Conservation (phyloP, 2,113 vertebrate genomes). For the Anseranas semipalmata region DNA sequence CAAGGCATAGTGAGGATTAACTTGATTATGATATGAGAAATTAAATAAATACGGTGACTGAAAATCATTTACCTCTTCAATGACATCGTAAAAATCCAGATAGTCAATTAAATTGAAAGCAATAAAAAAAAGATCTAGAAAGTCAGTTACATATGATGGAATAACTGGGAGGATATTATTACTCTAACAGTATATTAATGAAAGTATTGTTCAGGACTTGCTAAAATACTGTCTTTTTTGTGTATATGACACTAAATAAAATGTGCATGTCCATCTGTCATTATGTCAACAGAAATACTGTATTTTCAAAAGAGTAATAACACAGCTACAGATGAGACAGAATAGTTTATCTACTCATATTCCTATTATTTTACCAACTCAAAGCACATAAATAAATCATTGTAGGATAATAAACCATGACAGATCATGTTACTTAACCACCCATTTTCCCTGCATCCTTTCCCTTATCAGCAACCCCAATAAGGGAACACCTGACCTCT, state of each 20-base stretch:
- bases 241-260: not conserved
- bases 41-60: not conserved
- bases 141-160: not conserved
- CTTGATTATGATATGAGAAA: not conserved
- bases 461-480: not conserved
- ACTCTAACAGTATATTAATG: not conserved
- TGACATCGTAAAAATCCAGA: not conserved
- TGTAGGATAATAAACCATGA: not conserved
- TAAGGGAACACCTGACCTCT: not conserved
- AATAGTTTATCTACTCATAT: not conserved
- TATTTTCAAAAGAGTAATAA: not conserved
- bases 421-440: not conserved
- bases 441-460: not conserved
- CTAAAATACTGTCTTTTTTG: not conserved
- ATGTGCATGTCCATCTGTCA: not conserved
- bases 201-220: not conserved
- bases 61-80: not conserved
- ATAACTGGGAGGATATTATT: not conserved
- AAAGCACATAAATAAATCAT: not conserved
- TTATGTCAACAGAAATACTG: not conserved
- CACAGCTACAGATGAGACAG: not conserved
- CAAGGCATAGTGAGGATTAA: not conserved
- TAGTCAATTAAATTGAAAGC: not conserved
- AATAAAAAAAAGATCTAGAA: not conserved
- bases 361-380: not conserved